A percentile compares a stretch with the other conserved stretches of the same genome.
These are phyloP conservation scores for Synergus itoensis DNA, from an alignment of 2,888 invertebrate genomes.

Conservation along the genomic window DNA sequence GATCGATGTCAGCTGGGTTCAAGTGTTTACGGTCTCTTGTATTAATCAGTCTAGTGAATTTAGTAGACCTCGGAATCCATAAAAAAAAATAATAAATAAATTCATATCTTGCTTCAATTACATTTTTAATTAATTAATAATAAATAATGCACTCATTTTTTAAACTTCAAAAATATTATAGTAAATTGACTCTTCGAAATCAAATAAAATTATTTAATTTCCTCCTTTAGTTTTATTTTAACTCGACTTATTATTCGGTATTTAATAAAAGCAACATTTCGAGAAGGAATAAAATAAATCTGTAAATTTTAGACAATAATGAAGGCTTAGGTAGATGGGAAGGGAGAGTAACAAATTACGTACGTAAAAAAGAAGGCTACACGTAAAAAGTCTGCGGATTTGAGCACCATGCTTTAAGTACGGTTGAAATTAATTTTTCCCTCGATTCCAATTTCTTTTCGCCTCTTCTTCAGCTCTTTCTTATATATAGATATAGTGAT, in stretches of 20 bases:
- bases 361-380: background rate
- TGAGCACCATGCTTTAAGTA: constrained; percentile 2
- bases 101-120: background rate
- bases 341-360: background rate
- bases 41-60: constrained; percentile 20
- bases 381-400: constrained; percentile 8
- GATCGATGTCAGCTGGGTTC: constrained; percentile 15
- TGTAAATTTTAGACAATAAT: background rate
- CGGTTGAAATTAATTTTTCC: constrained; percentile 10
- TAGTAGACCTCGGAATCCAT: constrained; percentile 3
- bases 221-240: background rate
- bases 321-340: background rate
- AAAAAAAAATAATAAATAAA: background rate
- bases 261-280: background rate
- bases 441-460: background rate
- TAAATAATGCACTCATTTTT: no score
- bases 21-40: constrained; percentile 31
- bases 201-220: no score
- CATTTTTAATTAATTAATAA: background rate
- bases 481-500: background rate
- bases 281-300: background rate
- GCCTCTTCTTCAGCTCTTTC: background rate
- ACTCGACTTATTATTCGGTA: background rate
- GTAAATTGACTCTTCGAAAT: no score
- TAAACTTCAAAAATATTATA: no score